phyloP scores from a whole-genome alignment of 2,888 invertebrate genomes.

The Meganola albula region DNA sequence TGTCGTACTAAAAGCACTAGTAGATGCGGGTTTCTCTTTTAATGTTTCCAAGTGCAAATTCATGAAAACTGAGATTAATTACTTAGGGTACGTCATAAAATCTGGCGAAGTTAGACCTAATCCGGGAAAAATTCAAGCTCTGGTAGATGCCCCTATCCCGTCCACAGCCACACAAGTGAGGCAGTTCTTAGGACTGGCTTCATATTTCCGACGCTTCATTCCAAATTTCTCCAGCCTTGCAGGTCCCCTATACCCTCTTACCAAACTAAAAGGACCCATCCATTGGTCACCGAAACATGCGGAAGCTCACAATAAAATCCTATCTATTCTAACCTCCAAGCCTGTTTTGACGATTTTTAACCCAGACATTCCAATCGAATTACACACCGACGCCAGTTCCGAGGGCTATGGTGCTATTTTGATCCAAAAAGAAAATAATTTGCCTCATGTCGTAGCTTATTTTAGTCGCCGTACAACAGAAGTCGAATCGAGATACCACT shows the following conservation, averaged over 20 bases:
- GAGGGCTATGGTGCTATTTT: conserved; percentile 3
- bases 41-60: conserved; percentile 17
- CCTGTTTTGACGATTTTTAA: conserved; percentile 7
- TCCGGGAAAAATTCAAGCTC: conserved; percentile 15
- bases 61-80: conserved; percentile 8
- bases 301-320: neutral
- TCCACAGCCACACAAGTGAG: conserved; percentile 14
- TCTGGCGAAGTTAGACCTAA: conserved; percentile 18
- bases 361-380: neutral
- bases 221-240: neutral
- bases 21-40: conserved; percentile 13
- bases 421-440: neutral
- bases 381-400: conserved; percentile 1
- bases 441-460: neutral
- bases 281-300: conserved; percentile 15
- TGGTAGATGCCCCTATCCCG: conserved; percentile 10
- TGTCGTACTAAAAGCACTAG: conserved; percentile 7
- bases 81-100: conserved; percentile 12
- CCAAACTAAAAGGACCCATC: conserved; percentile 21
- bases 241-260: conserved; percentile 11
- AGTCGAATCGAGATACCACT: conserved; percentile 1
- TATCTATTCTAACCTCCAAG: conserved; percentile 1
- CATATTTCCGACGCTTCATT: conserved; percentile 20
- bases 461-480: conserved; percentile 2
- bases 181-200: conserved; percentile 21